A percentile compares a stretch with the other conserved stretches of the same genome.
phyloP scores from a whole-genome alignment of 2,113 vertebrate genomes.

The Elgaria multicarinata region DNA sequence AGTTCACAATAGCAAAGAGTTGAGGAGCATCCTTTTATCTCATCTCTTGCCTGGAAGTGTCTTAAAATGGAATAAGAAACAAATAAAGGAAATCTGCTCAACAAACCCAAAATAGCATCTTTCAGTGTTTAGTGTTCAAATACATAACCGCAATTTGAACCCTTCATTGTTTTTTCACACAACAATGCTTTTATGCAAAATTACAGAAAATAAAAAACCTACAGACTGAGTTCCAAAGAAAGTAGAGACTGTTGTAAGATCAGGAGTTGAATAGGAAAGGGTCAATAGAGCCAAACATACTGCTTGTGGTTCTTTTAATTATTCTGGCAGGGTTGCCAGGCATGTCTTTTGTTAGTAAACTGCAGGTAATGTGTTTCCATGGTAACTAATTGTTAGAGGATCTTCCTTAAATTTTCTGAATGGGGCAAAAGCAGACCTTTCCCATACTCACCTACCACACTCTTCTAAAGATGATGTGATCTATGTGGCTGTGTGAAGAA shows the following conservation, averaged over 20 bases:
- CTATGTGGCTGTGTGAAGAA: not conserved
- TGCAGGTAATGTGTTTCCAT: not conserved
- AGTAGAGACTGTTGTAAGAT: not conserved
- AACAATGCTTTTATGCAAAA: not conserved
- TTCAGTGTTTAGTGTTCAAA: not conserved
- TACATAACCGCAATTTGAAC: not conserved
- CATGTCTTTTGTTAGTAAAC: not conserved
- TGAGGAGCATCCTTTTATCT: not conserved
- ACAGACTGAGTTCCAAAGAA: not conserved
- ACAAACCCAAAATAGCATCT: not conserved
- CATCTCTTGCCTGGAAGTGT: not conserved
- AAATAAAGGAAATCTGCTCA: not conserved
- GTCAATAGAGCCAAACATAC: not conserved
- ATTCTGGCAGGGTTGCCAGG: not conserved
- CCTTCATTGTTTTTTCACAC: not conserved
- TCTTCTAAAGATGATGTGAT: not conserved
- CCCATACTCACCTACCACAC: not conserved
- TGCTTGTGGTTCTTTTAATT: not conserved
- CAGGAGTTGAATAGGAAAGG: not conserved
- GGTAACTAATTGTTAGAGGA: not conserved
- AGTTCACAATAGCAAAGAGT: not conserved
- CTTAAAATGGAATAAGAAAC: not conserved
- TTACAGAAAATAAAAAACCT: not conserved
- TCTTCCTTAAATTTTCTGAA: not conserved
- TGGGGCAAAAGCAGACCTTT: not conserved